These are phyloP conservation scores for Leucophenga varia DNA, from an alignment of 1,140 invertebrate genomes.

Conservation along the genomic window DNA sequence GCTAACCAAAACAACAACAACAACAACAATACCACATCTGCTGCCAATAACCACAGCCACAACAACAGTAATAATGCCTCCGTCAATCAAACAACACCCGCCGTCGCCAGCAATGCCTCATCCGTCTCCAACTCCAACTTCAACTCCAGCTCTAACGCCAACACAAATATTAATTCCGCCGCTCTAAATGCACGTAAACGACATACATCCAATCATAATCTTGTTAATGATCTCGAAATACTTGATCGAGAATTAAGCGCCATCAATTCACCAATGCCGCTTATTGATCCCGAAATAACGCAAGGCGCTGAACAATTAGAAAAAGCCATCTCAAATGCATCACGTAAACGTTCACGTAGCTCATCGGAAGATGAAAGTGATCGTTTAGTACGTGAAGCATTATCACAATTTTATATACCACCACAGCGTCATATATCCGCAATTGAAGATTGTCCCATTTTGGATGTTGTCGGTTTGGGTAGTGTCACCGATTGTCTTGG, in stretches of 20 bases:
- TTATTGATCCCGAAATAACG: constrained; percentile 51
- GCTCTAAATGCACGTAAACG: constrained; percentile 25
- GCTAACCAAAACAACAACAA: constrained; percentile 6
- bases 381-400: constrained; percentile 63
- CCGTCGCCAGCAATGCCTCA: background rate
- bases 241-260: constrained; percentile 54
- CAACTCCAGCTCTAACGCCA: background rate
- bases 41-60: constrained; percentile 12
- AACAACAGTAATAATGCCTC: background rate
- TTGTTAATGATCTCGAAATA: constrained; percentile 48
- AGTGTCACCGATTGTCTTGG: background rate
- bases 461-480: constrained; percentile 45
- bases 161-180: background rate
- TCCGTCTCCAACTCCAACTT: constrained; percentile 4
- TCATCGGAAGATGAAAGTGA: constrained; percentile 63
- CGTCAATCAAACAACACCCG: background rate
- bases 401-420: constrained; percentile 72
- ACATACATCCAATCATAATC: constrained; percentile 40
- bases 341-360: constrained; percentile 52
- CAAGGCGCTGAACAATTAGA: constrained; percentile 55
- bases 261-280: constrained; percentile 52
- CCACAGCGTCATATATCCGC: constrained; percentile 68
- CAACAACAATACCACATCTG: constrained; percentile 3
- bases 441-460: constrained; percentile 62
- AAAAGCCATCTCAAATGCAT: constrained; percentile 38